Evolutionary conservation across 2,888 invertebrate genomes (phyloP).

Genomic region (Napeogenes sylphis): DNA sequence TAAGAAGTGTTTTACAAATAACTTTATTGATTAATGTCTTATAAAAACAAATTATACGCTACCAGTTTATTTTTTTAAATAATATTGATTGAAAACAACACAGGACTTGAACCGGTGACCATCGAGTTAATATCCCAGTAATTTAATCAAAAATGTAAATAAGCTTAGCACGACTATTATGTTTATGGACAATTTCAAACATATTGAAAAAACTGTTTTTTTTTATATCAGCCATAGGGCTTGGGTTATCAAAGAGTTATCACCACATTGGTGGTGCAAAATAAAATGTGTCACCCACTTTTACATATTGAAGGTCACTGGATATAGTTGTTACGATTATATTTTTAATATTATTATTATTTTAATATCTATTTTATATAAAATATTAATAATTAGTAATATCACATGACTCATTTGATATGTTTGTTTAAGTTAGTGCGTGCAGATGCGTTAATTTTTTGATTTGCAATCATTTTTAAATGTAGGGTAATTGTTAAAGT

Average conservation of each 20-base stretch:
- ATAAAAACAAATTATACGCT: neutral
- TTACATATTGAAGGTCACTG: constrained; percentile 64
- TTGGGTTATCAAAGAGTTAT: constrained; percentile 38
- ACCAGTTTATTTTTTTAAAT: too few species aligned
- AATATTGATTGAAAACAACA: too few species aligned
- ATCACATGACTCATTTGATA: constrained; percentile 9
- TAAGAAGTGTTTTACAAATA: neutral
- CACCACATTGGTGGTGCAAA: constrained; percentile 35
- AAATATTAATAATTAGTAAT: neutral
- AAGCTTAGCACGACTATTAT: too few species aligned
- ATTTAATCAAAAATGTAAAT: too few species aligned
- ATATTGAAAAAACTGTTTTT: neutral
- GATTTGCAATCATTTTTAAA: constrained; percentile 23
- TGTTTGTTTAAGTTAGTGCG: constrained; percentile 17
- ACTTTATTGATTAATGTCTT: neutral
- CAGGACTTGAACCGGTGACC: too few species aligned
- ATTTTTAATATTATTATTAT: neutral
- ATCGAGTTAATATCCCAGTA: too few species aligned
- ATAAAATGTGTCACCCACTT: constrained; percentile 64
- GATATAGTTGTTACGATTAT: constrained; percentile 45
- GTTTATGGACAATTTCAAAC: neutral
- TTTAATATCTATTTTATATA: neutral
- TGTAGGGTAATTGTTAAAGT: constrained; percentile 22
- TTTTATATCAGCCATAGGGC: constrained; percentile 27
- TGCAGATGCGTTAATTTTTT: constrained; percentile 22